Base-by-base conservation (phyloP, 2,888 invertebrate species). In the Lycophotia porphyrea region DNA sequence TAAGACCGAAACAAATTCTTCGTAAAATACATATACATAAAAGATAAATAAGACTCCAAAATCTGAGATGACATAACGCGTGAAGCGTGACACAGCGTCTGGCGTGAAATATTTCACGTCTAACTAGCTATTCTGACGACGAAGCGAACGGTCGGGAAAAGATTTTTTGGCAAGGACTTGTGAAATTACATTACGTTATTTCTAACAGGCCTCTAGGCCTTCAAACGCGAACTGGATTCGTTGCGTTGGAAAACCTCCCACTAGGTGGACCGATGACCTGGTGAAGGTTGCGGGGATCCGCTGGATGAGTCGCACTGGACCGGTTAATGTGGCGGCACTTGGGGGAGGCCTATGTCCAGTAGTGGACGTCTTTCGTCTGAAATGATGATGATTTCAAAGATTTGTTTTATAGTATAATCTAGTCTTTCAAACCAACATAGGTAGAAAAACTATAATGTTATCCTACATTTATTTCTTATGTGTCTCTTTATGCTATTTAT, bases 71-170 rank as follows among this genome's bases (percentile, higher is more conserved):
- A 71, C 58, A 73, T 64, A 61, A 87, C 71, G 39, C 75, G 52
- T 81, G 64, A 84, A 58, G 74, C 64, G 63, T 84, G 84, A 84
- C 81, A 65, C 39, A 71, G 64, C 55, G 68, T 60, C 61, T 69
- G 71, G 24, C 36, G 34, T 47, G 65, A 75, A 74, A 81, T 80
- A 84, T 81, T 81, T 75, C 42, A 67, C 58, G 52, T 70, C 49
- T 67, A 73, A 61, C 60, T 66, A 82, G 55, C 36, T 76, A 55
- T 82, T 77, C 42, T 77, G 27, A 49, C 52, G 39, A 66, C 49
- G 64, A 39, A 27, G 36, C n/a, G 39, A 60, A 44, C n/a, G 39
- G 27, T 21, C 34, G 15, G 18, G 27, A 39, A 39, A 63, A 52
- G 0, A 13, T 24, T 55, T 31, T 81, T 80, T 39, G 52, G 18